Evolutionary conservation across 2,113 vertebrate genomes (phyloP), one percentile per base, ranked within the genome.

Genomic region (Benthochromis sp.): DNA sequence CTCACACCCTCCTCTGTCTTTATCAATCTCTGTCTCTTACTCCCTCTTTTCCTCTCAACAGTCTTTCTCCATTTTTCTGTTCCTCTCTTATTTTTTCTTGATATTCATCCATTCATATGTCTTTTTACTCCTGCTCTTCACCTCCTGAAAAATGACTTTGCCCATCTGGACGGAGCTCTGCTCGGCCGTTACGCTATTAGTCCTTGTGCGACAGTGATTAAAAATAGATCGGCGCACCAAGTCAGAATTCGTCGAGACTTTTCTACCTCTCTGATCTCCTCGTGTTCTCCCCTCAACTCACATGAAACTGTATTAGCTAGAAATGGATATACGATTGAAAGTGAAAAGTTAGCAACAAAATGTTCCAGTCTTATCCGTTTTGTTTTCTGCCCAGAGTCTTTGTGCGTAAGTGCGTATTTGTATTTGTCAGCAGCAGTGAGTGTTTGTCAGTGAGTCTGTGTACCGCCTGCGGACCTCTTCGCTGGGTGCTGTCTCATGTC

Each of bases 181-280:
- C 87, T 34, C 8, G 81, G 84, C 83, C 59, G 55, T 87, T 90
- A 54, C 71, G 53, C 91, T 93, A 95, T 95, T 93, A 95, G 92
- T 88, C 93, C 91, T 92, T 9, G 16, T 73, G 86, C 85, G 69
- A 76, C 89, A 27, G 61, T 87, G 92, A 94, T 93, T 95, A 96
- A 95, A 95, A 95, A 95, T 95, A 95, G 93, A 95, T 93, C 73
- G 31, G 84, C 76, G 88, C 61, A 84, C 69, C n/a, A 85, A 93
- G 89, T 93, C 91, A 88, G 92, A 95, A 92, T 94, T 91, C 80
- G 91, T 93, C 76, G 79, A 93, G 91, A 92, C 88, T 88, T 90
- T 84, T 86, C 83, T 88, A 73, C 84, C 76, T 90, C 89, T 88
- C 6, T 81, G 8, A 84, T 57, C 87, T 71, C 83, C 21, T 89